These are phyloP conservation scores for Ellobium chinense DNA, from an alignment of 2,888 invertebrate species.

Conservation along the genomic window DNA sequence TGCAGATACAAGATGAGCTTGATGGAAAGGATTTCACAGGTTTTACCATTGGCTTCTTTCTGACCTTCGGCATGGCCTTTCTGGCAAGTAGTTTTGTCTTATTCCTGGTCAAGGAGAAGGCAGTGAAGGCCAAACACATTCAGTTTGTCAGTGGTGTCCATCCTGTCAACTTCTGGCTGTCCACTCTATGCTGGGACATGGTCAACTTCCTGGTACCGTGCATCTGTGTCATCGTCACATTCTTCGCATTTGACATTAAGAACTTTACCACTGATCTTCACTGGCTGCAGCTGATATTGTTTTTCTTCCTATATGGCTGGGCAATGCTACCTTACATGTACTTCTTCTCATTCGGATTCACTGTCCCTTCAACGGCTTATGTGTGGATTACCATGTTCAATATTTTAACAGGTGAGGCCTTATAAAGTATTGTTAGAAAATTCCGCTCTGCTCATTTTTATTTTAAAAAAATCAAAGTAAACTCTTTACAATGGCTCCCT, in stretches of 20 bases:
- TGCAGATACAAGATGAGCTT: slow-evolving; percentile 55
- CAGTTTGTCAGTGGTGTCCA: slow-evolving; percentile 78
- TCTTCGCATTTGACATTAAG: slow-evolving; percentile 75
- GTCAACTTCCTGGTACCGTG: slow-evolving; percentile 76
- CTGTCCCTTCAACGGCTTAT: slow-evolving; percentile 87
- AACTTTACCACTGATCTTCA: slow-evolving; percentile 67
- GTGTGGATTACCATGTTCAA: slow-evolving; percentile 87
- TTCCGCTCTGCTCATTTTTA: too few species aligned
- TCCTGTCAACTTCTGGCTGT: slow-evolving; percentile 78
- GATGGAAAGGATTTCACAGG: slow-evolving; percentile 75
- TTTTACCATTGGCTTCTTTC: slow-evolving; percentile 86
- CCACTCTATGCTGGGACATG: slow-evolving; percentile 80
- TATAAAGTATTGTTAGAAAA: not conserved
- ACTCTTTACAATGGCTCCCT: too few species aligned
- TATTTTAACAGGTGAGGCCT: slow-evolving; percentile 84
- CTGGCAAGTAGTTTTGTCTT: slow-evolving; percentile 80
- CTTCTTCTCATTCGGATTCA: slow-evolving; percentile 84
- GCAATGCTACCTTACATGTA: slow-evolving; percentile 85
- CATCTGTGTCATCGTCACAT: slow-evolving; percentile 73
- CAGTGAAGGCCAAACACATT: slow-evolving; percentile 78
- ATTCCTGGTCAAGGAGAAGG: slow-evolving; percentile 84
- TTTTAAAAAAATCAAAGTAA: too few species aligned
- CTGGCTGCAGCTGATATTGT: slow-evolving; percentile 72
- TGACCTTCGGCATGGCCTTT: slow-evolving; percentile 84
- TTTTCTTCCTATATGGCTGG: slow-evolving; percentile 83